Conservation (phyloP, 2,113 vertebrate genomes). For the Ctenomys sociabilis region DNA sequence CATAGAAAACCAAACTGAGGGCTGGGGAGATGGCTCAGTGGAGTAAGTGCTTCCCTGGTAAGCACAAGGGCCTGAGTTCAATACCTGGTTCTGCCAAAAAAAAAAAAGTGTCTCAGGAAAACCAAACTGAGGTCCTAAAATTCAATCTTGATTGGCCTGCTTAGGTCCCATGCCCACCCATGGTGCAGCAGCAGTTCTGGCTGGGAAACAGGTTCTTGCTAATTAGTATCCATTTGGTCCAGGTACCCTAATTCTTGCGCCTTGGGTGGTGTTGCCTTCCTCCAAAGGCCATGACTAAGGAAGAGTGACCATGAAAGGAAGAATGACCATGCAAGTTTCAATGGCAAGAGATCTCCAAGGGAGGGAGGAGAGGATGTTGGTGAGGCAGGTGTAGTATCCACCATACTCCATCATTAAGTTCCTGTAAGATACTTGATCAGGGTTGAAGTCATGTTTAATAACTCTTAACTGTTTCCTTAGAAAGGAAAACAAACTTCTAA, state of each 20-base stretch:
- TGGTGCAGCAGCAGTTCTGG: not conserved
- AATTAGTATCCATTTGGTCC: not conserved
- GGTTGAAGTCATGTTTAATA: not conserved
- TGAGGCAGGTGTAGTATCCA: not conserved
- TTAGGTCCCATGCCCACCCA: not conserved
- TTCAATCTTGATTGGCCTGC: not conserved
- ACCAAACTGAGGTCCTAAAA: not conserved
- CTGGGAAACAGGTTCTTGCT: not conserved
- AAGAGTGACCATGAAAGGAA: not conserved
- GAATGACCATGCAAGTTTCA: not conserved
- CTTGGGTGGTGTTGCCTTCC: not conserved
- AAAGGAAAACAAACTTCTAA: constrained; percentile 7
- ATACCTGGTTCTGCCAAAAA: too few species aligned
- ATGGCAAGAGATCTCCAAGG: not conserved
- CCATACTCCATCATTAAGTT: not conserved
- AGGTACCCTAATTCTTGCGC: not conserved
- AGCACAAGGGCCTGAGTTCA: too few species aligned
- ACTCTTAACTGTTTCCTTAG: not conserved
- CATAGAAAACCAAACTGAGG: not conserved
- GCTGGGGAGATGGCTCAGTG: too few species aligned
- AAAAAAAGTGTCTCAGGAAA: too few species aligned
- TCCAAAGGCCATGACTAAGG: not conserved
- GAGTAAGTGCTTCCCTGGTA: too few species aligned
- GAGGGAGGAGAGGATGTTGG: not conserved
- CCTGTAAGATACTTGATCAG: not conserved